Base-by-base conservation (phyloP, 2,888 invertebrate genomes). In the Cataglyphis rosenhaueri region DNA sequence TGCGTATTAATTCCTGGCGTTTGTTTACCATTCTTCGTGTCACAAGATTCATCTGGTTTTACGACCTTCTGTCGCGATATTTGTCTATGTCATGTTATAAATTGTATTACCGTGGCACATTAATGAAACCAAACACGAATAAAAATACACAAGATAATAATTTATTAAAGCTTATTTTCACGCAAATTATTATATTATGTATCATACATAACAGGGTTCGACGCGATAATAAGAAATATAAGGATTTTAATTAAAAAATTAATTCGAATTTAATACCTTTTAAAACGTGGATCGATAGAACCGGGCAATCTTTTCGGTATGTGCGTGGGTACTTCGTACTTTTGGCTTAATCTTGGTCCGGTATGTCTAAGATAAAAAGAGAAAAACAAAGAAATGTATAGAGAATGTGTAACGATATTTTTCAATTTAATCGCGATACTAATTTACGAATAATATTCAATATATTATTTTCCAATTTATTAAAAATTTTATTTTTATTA, bases 281-380 rank as follows among this genome's bases (percentile, higher is more conserved):
- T 93, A 57, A 94, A 94, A 76, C 94, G 91, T 21, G 93, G 93
- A 88, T 94, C 94, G 3, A 85, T 66, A 62, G 89, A 91, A 52
- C 93, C 92, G 15, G 71, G 59, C 18, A 71, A 21, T 71, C 44
- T 79, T 71, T 61, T 61, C 12, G 59, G 18, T 38, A 48, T 35
- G 10, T 59, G 78, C 4, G 71, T 71, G 15, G 10, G 12, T 29
- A n/a, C 10, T 48, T 71, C 59, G 3, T 35, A 70, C 3, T 21
- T 44, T 44, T 70, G 25, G 1, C 0, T 59, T 18, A 44, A 32
- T 61, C 5, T 59, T 18, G 78, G 12, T 35, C 35, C 61, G 4
- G 59, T 25, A 12, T 35, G 25, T 35, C 71, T 78, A 18, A 59
- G 35, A 35, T 32, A 21, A 59, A 29, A 44, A 32, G 0, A n/a